These are phyloP conservation scores for Gryllus bimaculatus DNA, from an alignment of 1,140 invertebrate genomes.

Conservation along the genomic window DNA sequence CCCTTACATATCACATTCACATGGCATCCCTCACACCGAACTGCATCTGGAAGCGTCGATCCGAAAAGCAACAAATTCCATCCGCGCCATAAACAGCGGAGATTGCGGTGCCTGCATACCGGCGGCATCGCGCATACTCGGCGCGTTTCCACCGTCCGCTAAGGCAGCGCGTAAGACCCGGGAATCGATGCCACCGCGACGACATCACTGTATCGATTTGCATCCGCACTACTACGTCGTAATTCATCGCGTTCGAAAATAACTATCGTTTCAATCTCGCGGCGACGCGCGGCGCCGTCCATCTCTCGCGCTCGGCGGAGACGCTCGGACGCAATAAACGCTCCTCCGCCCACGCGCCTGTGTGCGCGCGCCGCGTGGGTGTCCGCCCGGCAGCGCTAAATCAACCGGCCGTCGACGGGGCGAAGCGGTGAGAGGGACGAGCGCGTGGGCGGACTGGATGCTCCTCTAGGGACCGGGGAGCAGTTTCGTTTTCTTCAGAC, in stretches of 20 bases:
- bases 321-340: too few species aligned
- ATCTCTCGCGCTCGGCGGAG: background rate
- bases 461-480: too few species aligned
- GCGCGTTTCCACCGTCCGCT: too few species aligned
- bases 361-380: background rate
- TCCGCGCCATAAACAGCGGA: background rate
- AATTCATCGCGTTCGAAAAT: background rate
- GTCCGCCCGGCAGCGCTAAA: background rate
- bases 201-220: background rate
- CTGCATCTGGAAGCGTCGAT: too few species aligned
- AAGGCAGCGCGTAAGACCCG: too few species aligned
- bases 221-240: background rate
- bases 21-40: too few species aligned
- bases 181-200: too few species aligned
- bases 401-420: background rate
- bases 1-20: too few species aligned
- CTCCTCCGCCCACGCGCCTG: too few species aligned
- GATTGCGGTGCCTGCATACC: background rate
- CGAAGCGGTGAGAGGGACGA: background rate
- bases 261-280: background rate
- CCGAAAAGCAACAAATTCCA: background rate
- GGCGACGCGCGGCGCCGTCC: background rate
- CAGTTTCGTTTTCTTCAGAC: too few species aligned
- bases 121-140: too few species aligned
- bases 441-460: background rate